These are phyloP conservation scores for Gorsachius magnificus DNA, from an alignment of 2,797 vertebrate genomes.

Conservation along the genomic window DNA sequence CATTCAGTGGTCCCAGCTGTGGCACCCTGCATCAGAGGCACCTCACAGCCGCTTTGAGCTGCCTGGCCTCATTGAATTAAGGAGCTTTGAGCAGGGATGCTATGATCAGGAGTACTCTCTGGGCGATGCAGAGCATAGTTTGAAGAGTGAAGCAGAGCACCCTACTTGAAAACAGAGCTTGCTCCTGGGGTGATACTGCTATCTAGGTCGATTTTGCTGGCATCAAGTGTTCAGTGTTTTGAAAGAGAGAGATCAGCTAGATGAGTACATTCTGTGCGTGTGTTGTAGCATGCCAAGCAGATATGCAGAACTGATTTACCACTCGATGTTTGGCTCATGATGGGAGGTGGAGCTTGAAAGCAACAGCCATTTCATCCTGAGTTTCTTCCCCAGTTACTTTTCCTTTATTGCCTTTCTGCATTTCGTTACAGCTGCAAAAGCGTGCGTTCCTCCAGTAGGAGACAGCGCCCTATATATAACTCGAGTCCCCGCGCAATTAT, in stretches of 20 bases:
- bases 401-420: background rate
- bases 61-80: background rate
- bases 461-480: background rate
- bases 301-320: background rate
- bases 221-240: background rate
- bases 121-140: background rate
- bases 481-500: background rate
- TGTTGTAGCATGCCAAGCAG: background rate
- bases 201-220: background rate
- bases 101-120: background rate
- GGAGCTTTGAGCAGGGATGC: background rate
- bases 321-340: background rate
- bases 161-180: background rate
- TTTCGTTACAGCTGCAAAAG: background rate
- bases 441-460: background rate
- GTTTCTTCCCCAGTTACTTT: background rate
- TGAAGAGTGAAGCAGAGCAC: background rate
- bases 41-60: background rate
- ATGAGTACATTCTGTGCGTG: background rate
- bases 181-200: background rate
- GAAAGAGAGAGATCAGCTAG: background rate
- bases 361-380: background rate
- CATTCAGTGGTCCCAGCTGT: background rate
- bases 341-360: background rate
- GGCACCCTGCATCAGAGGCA: background rate